Evolutionary conservation across 2,797 vertebrate species (phyloP), one percentile per base, ranked within the genome.

Genomic region (Eupleurogrammus muticus): DNA sequence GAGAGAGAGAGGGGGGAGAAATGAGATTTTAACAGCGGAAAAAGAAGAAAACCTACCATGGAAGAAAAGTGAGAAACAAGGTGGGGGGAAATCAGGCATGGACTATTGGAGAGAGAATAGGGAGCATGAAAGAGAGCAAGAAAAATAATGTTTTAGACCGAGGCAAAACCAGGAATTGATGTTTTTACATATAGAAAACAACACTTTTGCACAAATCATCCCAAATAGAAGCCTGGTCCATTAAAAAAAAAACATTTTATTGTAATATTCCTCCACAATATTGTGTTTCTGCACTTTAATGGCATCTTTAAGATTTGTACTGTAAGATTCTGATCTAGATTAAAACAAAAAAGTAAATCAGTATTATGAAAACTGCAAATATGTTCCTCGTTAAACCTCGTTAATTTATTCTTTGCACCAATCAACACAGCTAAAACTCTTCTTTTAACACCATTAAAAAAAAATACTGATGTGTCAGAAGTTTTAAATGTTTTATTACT

Each of bases 1-100:
- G 64, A 58, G 54, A 70, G 32, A 53, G n/a, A n/a, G 83, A 82
- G 28, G 28, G 32, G 12, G 9, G 61, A 74, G 70, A 82, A 85
- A 82, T 77, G 0, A 40, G 58, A 81, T 78, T 77, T 85, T 86
- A 79, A 77, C 55, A 69, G 74, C 63, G 81, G 83, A 84, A 87
- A 87, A 79, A 75, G 57, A 57, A 46, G 58, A 62, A 74, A 52
- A 79, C 57, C n/a, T 34, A 53, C 42, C 50, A 38, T 55, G 65
- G 42, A 60, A 60, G 58, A 66, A 70, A 79, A 78, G 60, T 70
- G 40, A 34, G 62, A 81, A 80, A 74, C 19, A 13, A 62, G 38
- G 42, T 16, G 46, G 40, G 49, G n/a, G 34, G 65, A 7, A 1
- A 10, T 40, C 50, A 36, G 50, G 10, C 48, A 42, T 7, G 17